A percentile compares a stretch with the other conserved stretches of the same genome.
Evolutionary conservation across 2,113 vertebrate species (phyloP).

Genomic region (Callaeas wilsoni): DNA sequence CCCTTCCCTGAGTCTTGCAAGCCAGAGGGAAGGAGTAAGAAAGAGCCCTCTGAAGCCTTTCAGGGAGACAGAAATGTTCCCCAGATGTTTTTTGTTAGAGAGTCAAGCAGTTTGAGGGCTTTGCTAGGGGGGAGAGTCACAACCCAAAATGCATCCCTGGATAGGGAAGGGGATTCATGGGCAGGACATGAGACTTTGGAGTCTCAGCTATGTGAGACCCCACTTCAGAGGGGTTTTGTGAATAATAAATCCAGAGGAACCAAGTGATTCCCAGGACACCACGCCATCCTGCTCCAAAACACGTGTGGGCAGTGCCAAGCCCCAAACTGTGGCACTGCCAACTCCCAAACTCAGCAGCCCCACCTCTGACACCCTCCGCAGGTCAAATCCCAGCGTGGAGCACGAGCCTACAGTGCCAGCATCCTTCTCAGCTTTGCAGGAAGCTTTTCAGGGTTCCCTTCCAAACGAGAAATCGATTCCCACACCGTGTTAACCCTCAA

Average conservation of each 20-base stretch:
- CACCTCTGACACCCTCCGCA: neutral
- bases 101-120: neutral
- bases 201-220: neutral
- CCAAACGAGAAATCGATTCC: neutral
- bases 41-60: slow-evolving; percentile 22
- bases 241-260: neutral
- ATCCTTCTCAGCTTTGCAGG: neutral
- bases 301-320: neutral
- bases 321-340: neutral
- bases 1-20: neutral
- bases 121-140: neutral
- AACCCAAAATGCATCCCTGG: neutral
- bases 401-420: accelerated
- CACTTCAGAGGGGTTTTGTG: neutral
- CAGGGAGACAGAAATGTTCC: neutral
- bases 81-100: neutral
- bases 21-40: neutral
- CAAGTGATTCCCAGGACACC: neutral
- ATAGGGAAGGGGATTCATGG: neutral
- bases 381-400: accelerated
- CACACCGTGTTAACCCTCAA: neutral
- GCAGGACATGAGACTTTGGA: neutral
- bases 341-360: neutral
- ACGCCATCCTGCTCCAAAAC: neutral
- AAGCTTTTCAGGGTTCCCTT: neutral